Base-by-base conservation (phyloP, 2,113 vertebrate species). In the Echinops telfairi region DNA sequence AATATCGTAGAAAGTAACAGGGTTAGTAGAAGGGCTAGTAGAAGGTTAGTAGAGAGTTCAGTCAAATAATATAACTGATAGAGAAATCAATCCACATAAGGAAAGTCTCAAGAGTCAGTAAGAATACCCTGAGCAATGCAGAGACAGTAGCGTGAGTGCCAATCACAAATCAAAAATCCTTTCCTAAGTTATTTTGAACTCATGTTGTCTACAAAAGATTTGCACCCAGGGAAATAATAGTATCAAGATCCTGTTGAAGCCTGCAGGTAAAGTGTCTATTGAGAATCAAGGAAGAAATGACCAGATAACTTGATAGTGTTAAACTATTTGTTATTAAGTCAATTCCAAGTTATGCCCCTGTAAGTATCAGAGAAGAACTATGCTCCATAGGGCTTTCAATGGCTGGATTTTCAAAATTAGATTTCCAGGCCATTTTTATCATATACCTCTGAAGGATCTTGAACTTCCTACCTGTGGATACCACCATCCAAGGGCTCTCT, bases 141-240 rank as follows among this genome's bases (percentile, higher is more conserved):
- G 83, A 47, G n/a, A 68, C 9, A 47, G 2, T 23, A 20, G 47
- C 25, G 6, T 25, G 5, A n/a, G n/a, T n/a, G 1, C 25, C 89
- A 71, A 94, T 75, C 25, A 6, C 20, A 81, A 31, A 27, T 71
- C 38, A 33, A 57, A 47, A 12, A 12, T 33, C 58, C 31, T 58
- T 57, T 57, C 25, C 66, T 85, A 1, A n/a, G n/a, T n/a, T 47
- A 29, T 22, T 71, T 84, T 79, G 68, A 62, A 90, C 15, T 83
- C 77, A 90, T 94, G 78, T 2, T 76, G 17, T 66, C 76, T 92
- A 4, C 31, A 85, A 82, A 53, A 89, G 79, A 91, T 31, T 76
- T 38, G 31, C 47, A 80, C 15, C 38, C 64, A 6, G 64, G 19
- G 33, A 79, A 92, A 86, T 77, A 83, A 81, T 68, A 86, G 3